Evolutionary conservation across 1,140 invertebrate species (phyloP).

Genomic region (Lepidurus couesii): DNA sequence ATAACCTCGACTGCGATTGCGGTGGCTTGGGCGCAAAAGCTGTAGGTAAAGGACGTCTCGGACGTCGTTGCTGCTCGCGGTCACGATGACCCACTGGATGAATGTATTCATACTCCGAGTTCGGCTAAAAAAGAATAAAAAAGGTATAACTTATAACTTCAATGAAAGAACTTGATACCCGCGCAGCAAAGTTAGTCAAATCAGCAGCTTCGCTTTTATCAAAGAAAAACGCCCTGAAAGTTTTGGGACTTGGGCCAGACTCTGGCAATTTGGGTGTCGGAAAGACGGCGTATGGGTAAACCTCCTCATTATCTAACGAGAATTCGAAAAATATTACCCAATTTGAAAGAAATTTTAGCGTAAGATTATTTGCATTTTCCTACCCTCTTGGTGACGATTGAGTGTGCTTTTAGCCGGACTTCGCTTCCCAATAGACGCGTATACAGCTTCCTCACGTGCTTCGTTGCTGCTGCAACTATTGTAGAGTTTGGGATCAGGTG

Average conservation of each 20-base stretch:
- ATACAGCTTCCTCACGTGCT: conserved; percentile 27
- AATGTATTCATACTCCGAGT: background rate
- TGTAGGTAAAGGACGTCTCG: background rate
- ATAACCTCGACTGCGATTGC: background rate
- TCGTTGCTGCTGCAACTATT: conserved; percentile 31
- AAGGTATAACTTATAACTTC: background rate
- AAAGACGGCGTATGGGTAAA: conserved; percentile 33
- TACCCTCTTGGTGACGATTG: conserved; percentile 36
- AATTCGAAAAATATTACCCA: background rate
- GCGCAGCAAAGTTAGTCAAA: background rate
- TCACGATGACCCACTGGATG: background rate
- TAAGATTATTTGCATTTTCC: conserved; percentile 26
- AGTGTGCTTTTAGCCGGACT: background rate
- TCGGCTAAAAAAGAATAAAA: background rate
- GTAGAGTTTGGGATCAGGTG: conserved; percentile 25
- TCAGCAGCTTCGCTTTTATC: background rate
- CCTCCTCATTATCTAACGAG: conserved; percentile 25
- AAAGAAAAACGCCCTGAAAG: background rate
- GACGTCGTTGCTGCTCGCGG: background rate
- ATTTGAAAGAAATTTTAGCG: background rate
- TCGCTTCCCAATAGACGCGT: background rate
- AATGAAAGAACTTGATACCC: background rate
- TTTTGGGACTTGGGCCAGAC: background rate
- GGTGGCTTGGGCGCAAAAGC: background rate
- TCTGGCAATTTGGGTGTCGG: conserved; percentile 24